Evolutionary conservation across 2,797 vertebrate genomes (phyloP).

Genomic region (Siniperca undulata): DNA sequence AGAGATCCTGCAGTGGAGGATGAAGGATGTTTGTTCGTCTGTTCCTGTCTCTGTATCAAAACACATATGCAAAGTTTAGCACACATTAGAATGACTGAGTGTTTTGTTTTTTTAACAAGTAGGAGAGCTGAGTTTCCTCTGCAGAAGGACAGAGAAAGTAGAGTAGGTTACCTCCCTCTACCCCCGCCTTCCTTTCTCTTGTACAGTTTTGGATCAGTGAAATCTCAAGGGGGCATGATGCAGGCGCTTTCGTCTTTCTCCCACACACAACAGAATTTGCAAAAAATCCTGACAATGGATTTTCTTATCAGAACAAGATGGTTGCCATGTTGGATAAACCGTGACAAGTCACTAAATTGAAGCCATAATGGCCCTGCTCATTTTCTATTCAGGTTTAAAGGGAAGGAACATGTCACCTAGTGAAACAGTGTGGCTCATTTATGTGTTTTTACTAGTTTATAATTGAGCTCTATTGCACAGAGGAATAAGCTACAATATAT

Average conservation of each 20-base stretch:
- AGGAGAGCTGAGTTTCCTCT: slow-evolving; percentile 33
- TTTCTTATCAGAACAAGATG: slow-evolving; percentile 44
- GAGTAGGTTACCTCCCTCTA: slow-evolving; percentile 70
- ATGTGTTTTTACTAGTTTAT: background rate
- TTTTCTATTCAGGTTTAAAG: slow-evolving; percentile 1
- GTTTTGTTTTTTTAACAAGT: background rate
- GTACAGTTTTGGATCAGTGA: slow-evolving; percentile 61
- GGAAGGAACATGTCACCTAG: background rate
- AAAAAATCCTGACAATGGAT: slow-evolving; percentile 52
- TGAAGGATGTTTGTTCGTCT: slow-evolving; percentile 5
- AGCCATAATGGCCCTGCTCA: background rate
- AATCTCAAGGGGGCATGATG: slow-evolving; percentile 51
- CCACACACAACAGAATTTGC: slow-evolving; percentile 41
- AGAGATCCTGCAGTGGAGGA: slow-evolving; percentile 1
- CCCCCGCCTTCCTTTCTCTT: slow-evolving; percentile 34
- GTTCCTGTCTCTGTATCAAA: slow-evolving; percentile 14
- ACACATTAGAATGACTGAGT: background rate
- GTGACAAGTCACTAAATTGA: background rate
- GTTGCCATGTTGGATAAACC: background rate
- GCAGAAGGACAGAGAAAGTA: slow-evolving; percentile 59
- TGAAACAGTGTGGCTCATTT: background rate
- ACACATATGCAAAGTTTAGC: slow-evolving; percentile 7
- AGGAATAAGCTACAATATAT: background rate
- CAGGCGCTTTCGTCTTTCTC: slow-evolving; percentile 54
- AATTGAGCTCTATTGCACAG: background rate